These are phyloP conservation scores for Notoglanidium macrostoma DNA, from an alignment of 2,797 vertebrate genomes.

Conservation along the genomic window DNA sequence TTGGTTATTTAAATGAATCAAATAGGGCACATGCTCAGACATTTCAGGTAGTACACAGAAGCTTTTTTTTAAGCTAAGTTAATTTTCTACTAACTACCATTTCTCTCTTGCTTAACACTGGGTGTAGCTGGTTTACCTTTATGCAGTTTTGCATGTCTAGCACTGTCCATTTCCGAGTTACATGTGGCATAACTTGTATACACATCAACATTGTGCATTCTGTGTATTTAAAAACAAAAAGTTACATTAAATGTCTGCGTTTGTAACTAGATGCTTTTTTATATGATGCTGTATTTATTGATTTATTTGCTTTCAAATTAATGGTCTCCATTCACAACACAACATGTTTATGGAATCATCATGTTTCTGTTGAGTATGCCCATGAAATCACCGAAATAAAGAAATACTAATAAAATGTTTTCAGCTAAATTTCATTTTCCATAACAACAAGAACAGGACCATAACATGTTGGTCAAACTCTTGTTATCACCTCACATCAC, in stretches of 20 bases:
- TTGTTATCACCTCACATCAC: background rate
- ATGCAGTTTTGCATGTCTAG: slow-evolving; percentile 50
- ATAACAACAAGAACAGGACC: background rate
- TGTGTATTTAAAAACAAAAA: slow-evolving; percentile 61
- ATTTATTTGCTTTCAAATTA: slow-evolving; percentile 65
- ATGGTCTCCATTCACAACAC: slow-evolving; percentile 64
- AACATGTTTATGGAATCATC: slow-evolving; percentile 66
- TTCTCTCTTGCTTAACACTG: slow-evolving; percentile 19
- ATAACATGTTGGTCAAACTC: background rate
- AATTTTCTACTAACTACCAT: slow-evolving; percentile 26
- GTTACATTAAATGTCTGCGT: slow-evolving; percentile 69
- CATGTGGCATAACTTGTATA: slow-evolving; percentile 48
- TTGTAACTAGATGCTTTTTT: slow-evolving; percentile 60
- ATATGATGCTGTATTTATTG: slow-evolving; percentile 63
- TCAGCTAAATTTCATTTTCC: slow-evolving; percentile 38
- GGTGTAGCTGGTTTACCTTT: slow-evolving; percentile 45
- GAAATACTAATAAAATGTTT: slow-evolving; percentile 61
- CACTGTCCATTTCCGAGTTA: slow-evolving; percentile 38
- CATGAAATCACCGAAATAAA: slow-evolving; percentile 68
- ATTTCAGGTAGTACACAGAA: slow-evolving; percentile 34
- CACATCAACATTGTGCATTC: slow-evolving; percentile 67
- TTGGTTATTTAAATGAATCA: background rate
- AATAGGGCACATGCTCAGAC: background rate
- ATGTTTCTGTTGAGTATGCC: slow-evolving; percentile 69
- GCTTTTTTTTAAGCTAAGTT: background rate